These are phyloP conservation scores for Podabrus alpinus DNA, from an alignment of 2,888 invertebrate species.

Conservation along the genomic window DNA sequence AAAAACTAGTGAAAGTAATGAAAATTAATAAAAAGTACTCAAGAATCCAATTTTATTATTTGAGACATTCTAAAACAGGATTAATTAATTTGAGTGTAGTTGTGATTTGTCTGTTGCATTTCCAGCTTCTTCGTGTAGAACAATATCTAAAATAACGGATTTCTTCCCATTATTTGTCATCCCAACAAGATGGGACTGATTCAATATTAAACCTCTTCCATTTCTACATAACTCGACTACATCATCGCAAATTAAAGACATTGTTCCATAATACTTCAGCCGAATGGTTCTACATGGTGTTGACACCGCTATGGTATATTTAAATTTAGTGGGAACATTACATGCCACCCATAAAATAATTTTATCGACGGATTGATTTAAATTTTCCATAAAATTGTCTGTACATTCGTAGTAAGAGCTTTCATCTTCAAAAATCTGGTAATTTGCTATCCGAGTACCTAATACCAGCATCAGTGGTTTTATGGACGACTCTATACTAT, in stretches of 20 bases:
- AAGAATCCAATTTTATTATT: neutral
- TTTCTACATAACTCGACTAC: constrained; percentile 42
- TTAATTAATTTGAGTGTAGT: too few relatives aligned
- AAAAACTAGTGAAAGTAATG: neutral
- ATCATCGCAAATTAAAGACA: constrained; percentile 43
- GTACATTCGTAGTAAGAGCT: constrained; percentile 23
- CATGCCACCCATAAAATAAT: constrained; percentile 50
- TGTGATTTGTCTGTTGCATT: neutral
- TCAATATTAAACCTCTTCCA: constrained; percentile 47
- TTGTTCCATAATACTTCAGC: constrained; percentile 49
- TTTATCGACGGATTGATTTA: constrained; percentile 37
- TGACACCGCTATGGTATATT: constrained; percentile 49
- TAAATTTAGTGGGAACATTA: constrained; percentile 43
- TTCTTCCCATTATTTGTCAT: constrained; percentile 46
- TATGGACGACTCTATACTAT: neutral
- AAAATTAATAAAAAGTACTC: neutral
- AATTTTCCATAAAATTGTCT: neutral
- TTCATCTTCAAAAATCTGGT: constrained; percentile 19
- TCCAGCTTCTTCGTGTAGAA: constrained; percentile 41
- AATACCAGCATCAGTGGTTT: constrained; percentile 43
- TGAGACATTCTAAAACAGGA: neutral
- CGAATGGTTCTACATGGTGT: constrained; percentile 45
- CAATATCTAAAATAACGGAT: constrained; percentile 46
- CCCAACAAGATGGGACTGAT: constrained; percentile 41
- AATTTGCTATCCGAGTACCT: constrained; percentile 40